Conservation (phyloP, 2,113 vertebrate species). For the Oophaga pumilio region DNA sequence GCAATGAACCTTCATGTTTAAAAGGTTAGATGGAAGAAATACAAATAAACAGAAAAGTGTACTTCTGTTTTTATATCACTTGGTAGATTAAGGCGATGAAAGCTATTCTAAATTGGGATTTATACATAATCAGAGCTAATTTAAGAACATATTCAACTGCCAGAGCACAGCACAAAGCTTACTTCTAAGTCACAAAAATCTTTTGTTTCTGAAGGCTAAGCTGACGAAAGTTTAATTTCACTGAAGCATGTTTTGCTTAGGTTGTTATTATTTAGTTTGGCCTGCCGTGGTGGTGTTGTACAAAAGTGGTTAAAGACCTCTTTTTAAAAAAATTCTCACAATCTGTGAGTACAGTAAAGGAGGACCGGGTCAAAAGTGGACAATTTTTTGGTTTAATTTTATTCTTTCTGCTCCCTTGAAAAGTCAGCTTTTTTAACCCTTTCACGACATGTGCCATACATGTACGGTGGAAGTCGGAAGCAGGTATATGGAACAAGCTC, state of each 20-base stretch:
- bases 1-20: conserved; percentile 60
- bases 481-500: too few relatives aligned
- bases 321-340: conserved; percentile 63
- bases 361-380: too few relatives aligned
- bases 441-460: too few relatives aligned
- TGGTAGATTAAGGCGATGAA: conserved; percentile 74
- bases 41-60: conserved; percentile 66
- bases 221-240: conserved; percentile 76
- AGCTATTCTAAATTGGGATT: conserved; percentile 72
- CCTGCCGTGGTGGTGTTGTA: conserved; percentile 65
- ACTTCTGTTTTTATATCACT: conserved; percentile 75
- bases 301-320: conserved; percentile 71
- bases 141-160: conserved; percentile 77
- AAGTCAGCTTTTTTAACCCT: too few relatives aligned
- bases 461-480: too few relatives aligned
- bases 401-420: too few relatives aligned
- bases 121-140: conserved; percentile 75
- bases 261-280: conserved; percentile 83
- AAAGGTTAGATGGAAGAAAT: conserved; percentile 67
- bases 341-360: not conserved
- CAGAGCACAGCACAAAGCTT: conserved; percentile 77
- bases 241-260: conserved; percentile 80
- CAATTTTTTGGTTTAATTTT: too few relatives aligned
- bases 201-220: conserved; percentile 77
- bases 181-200: conserved; percentile 79